A percentile compares a stretch with the other conserved stretches of the same genome.
phyloP scores from a whole-genome alignment of 2,888 invertebrate species.

The Drosophila austrosaltans region DNA sequence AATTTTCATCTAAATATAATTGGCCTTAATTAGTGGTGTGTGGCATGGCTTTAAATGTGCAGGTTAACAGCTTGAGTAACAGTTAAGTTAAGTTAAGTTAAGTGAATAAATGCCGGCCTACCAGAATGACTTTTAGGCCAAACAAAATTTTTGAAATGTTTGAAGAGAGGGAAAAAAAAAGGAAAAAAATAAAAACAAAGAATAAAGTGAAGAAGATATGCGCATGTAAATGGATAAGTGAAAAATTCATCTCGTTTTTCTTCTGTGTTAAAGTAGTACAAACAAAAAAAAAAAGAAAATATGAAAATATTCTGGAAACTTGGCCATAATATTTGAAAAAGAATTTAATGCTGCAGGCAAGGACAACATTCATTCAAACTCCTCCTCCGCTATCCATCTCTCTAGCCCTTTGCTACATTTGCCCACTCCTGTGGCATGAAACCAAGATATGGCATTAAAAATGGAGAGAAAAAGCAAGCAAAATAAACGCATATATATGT shows the following conservation, averaged over 20 bases:
- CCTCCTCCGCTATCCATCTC: background rate
- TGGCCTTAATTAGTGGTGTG: slow-evolving; percentile 60
- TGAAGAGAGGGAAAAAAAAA: too few relatives aligned
- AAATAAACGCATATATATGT: background rate
- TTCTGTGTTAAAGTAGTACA: slow-evolving; percentile 18
- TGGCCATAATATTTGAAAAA: slow-evolving; percentile 47
- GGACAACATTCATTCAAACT: slow-evolving; percentile 26
- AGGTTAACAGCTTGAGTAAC: slow-evolving; percentile 9
- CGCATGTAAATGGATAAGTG: background rate
- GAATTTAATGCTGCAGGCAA: slow-evolving; percentile 51
- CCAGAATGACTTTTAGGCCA: background rate
- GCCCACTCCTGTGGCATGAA: background rate
- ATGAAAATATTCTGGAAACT: slow-evolving; percentile 25
- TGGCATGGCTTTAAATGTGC: slow-evolving; percentile 54
- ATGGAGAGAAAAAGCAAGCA: slow-evolving; percentile 36
- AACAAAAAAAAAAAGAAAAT: background rate
- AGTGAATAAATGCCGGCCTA: slow-evolving; percentile 5
- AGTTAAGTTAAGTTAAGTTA: slow-evolving; percentile 4
- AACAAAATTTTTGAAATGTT: background rate
- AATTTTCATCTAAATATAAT: slow-evolving; percentile 55
- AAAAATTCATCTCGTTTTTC: slow-evolving; percentile 2
- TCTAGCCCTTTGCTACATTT: too few relatives aligned
- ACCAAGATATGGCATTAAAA: slow-evolving; percentile 42
- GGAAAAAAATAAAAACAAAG: background rate
- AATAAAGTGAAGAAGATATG: background rate